These are phyloP conservation scores for Lysiphlebus fabarum DNA, from an alignment of 1,140 invertebrate species.

Conservation along the genomic window DNA sequence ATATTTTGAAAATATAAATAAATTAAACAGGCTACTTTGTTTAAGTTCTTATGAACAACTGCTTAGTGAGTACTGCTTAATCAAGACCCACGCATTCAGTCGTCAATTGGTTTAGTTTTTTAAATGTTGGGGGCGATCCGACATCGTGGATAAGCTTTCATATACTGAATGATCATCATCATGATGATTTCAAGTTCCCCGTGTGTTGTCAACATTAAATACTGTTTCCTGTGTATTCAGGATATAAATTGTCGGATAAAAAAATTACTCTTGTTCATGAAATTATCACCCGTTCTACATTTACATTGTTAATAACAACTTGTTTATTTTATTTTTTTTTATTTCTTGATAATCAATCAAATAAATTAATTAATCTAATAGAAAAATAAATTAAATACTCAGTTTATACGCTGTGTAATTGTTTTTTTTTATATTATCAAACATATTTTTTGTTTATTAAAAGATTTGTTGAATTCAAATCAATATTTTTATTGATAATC, in stretches of 20 bases:
- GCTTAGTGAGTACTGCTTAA: background rate
- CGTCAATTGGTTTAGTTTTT: constrained; percentile 5
- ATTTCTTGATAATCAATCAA: background rate
- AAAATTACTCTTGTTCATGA: background rate
- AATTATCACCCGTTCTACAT: too few relatives aligned
- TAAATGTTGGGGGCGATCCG: background rate
- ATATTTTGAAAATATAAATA: too few relatives aligned
- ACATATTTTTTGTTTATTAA: too few relatives aligned
- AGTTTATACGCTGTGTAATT: background rate
- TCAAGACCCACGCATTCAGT: constrained; percentile 2
- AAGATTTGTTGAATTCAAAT: too few relatives aligned
- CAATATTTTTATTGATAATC: too few relatives aligned
- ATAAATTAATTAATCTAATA: constrained; percentile 28
- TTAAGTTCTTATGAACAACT: background rate
- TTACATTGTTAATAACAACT: too few relatives aligned
- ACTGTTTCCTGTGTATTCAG: constrained; percentile 39
- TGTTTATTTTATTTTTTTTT: background rate
- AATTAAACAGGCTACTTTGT: too few relatives aligned
- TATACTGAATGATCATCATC: constrained; percentile 1
- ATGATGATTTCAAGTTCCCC: constrained; percentile 2
- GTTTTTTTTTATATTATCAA: too few relatives aligned
- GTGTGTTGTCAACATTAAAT: constrained; percentile 31
- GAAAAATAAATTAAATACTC: too few relatives aligned
- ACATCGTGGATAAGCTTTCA: constrained; percentile 8
- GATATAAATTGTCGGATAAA: constrained; percentile 14